phyloP scores from a whole-genome alignment of 2,113 vertebrate species.

The Oncorhynchus kisutch region DNA sequence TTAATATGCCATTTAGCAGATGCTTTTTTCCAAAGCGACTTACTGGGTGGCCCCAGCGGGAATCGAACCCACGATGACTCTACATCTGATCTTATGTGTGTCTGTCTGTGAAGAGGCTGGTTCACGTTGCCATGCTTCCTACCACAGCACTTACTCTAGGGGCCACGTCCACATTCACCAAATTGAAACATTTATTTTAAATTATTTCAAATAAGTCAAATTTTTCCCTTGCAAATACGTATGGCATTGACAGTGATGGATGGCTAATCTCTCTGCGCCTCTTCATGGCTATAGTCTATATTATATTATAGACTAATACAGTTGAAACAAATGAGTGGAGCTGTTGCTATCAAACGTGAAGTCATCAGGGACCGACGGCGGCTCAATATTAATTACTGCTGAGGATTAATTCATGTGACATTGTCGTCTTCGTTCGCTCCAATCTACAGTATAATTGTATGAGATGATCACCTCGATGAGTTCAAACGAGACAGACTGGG shows the following conservation, averaged over 20 bases:
- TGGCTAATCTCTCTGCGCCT: conserved; percentile 18
- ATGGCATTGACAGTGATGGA: conserved; percentile 4
- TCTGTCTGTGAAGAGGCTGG: neutral
- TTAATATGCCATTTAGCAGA: too few relatives aligned
- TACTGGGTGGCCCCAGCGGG: too few relatives aligned
- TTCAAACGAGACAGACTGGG: conserved; percentile 4
- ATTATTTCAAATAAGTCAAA: neutral
- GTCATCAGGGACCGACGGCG: conserved; percentile 7
- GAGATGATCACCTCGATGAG: conserved; percentile 14
- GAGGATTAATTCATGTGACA: conserved; percentile 22
- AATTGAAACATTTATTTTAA: neutral
- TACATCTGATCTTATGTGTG: neutral
- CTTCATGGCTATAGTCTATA: neutral
- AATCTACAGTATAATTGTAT: conserved; percentile 3
- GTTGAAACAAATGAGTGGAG: conserved; percentile 18
- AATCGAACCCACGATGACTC: too few relatives aligned
- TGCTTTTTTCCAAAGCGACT: too few relatives aligned
- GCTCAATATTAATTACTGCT: conserved; percentile 22
- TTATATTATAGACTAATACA: conserved; percentile 5
- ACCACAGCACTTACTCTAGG: too few relatives aligned
- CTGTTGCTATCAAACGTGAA: conserved; percentile 6
- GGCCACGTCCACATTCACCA: too few relatives aligned
- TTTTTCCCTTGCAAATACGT: neutral
- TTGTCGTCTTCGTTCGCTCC: neutral
- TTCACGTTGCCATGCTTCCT: neutral